Percentiles rank a stretch among this genome's conserved stretches.
Evolutionary conservation across 2,797 vertebrate species (phyloP).

Genomic region (Hippopotamyrus pictus): DNA sequence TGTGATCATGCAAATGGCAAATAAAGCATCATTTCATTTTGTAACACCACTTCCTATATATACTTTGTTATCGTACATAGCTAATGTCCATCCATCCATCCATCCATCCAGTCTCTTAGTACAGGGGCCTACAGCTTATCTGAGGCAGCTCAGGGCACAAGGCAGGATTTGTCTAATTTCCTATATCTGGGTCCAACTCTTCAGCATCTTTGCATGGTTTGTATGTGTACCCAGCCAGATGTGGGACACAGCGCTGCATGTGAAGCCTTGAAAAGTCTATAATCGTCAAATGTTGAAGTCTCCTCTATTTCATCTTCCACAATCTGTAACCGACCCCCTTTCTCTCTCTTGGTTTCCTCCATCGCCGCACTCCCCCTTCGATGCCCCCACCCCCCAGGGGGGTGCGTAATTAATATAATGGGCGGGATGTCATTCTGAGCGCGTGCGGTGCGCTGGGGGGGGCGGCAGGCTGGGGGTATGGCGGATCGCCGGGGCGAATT

Average conservation of each 20-base stretch:
- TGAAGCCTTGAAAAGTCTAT: background rate
- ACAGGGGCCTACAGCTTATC: background rate
- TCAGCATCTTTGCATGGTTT: background rate
- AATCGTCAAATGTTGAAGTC: background rate
- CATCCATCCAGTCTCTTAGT: background rate
- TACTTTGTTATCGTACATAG: background rate
- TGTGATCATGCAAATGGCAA: background rate
- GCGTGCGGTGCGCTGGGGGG: background rate
- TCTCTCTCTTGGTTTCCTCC: background rate
- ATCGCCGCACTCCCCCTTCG: background rate
- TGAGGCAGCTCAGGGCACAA: background rate
- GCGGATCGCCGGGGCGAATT: background rate
- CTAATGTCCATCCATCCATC: background rate
- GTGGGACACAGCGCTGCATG: background rate
- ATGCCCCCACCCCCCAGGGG: background rate
- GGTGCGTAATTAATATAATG: background rate
- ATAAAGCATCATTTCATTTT: background rate
- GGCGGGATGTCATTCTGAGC: constrained; percentile 2
- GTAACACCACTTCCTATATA: background rate
- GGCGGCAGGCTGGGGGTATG: background rate
- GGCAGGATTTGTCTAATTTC: background rate
- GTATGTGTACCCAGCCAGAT: background rate
- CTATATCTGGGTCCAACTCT: background rate
- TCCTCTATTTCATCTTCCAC: background rate
- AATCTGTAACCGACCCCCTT: background rate